Evolutionary conservation across 2,888 invertebrate species (phyloP), one percentile per base, ranked within the genome.

Genomic region (Euplexia lucipara): DNA sequence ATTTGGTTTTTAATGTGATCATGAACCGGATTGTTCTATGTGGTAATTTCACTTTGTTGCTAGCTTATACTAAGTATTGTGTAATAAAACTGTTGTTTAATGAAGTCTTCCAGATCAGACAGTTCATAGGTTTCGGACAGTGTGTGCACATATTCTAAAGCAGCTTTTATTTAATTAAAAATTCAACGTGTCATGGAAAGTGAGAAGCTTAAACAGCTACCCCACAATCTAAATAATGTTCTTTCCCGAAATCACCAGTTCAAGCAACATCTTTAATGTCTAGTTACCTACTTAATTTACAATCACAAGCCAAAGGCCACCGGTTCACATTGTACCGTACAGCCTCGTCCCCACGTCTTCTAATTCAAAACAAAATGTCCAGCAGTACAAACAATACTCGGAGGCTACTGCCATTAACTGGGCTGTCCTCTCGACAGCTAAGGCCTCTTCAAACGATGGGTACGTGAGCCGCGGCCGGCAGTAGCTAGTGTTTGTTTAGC

Each of bases 401-500:
- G 20, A 71, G 65, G 78, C 81, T 81, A 81, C 80, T 66, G 78
- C 81, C 82, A 81, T 81, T 80, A 78, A 75, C 72, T 59, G 77
- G 64, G 67, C 65, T 58, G 69, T 64, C 63, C 65, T 61, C 68
- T 72, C 62, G 59, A 63, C 65, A 59, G 71, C 63, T 68, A 68
- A 71, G 74, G 78, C 79, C 77, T 82, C 83, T 82, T 79, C 71
- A 82, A 58, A 66, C 75, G 75, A 48, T 34, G 48, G 51, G 67
- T 66, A 67, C 80, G 82, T 71, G 77, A 66, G 77, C 72, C 56
- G 72, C 59, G 70, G 66, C 57, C 66, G 64, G 69, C 85, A 81
- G 88, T 86, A 85, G 87, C 86, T 10, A 7, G 63, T 90, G 87
- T 91, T 90, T 89, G 83, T 51, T 26, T 75, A 87, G 90, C 88